A percentile compares a stretch with the other conserved stretches of the same genome.
Conservation (phyloP, 2,113 vertebrate genomes). For the Otolemur garnettii region DNA sequence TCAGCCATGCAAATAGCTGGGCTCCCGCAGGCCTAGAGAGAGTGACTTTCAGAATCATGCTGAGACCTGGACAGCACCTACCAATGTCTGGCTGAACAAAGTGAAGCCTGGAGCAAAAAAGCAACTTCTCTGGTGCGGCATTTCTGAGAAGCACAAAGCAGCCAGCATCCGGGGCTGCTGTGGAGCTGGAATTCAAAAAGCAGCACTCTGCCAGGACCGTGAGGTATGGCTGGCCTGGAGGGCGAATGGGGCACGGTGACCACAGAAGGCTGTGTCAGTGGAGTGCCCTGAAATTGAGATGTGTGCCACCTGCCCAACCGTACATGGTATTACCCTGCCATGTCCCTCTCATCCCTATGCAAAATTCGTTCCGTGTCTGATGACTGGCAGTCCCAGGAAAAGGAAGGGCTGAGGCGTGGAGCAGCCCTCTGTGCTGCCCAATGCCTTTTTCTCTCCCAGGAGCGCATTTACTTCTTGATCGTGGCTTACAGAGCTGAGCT, state of each 20-base stretch:
- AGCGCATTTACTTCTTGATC: constrained; percentile 54
- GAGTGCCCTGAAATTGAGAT: not conserved
- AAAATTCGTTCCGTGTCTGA: not conserved
- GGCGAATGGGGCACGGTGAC: too few relatives aligned
- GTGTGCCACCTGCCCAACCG: not conserved
- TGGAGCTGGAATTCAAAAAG: not conserved
- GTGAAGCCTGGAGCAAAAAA: not conserved
- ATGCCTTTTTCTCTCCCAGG: constrained; percentile 64
- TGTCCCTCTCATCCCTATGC: not conserved
- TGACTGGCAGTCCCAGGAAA: constrained; percentile 26
- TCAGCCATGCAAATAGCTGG: not conserved
- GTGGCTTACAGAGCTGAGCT: constrained; percentile 45
- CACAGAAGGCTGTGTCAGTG: not conserved
- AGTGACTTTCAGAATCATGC: not conserved
- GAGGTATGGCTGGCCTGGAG: not conserved
- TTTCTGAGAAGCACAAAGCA: not conserved
- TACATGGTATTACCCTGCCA: not conserved
- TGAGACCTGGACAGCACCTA: not conserved
- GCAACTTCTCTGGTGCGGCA: not conserved
- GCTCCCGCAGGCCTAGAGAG: not conserved
- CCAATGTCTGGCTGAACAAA: not conserved
- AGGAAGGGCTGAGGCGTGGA: not conserved
- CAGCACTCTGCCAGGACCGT: not conserved
- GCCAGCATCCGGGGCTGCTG: not conserved
- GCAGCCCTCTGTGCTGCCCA: not conserved